Conservation (phyloP, 1,140 invertebrate genomes). For the Apis florea region DNA sequence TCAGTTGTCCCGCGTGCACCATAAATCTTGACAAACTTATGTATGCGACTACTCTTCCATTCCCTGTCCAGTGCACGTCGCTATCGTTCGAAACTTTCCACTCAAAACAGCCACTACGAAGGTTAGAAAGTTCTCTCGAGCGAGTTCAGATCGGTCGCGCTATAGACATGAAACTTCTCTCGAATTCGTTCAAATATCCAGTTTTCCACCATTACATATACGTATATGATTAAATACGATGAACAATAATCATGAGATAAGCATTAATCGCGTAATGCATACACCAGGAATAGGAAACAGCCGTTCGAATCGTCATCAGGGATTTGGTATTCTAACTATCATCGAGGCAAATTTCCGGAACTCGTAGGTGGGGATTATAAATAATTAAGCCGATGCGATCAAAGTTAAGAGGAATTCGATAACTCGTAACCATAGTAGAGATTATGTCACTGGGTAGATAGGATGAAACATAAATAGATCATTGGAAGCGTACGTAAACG, state of each 20-base stretch:
- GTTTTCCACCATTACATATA: not conserved
- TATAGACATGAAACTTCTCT: not conserved
- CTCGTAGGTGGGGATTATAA: not conserved
- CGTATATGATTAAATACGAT: not conserved
- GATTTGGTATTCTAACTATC: not conserved
- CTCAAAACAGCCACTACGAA: not conserved
- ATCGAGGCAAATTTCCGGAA: slow-evolving; percentile 2
- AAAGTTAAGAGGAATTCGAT: not conserved
- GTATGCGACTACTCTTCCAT: slow-evolving; percentile 47
- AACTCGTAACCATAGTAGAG: not conserved
- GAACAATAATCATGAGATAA: slow-evolving; percentile 55
- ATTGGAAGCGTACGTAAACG: not conserved
- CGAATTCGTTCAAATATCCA: not conserved
- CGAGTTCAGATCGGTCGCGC: too few species aligned
- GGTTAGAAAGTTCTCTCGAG: not conserved
- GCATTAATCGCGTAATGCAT: slow-evolving; percentile 38
- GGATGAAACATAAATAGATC: not conserved
- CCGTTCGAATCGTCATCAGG: slow-evolving; percentile 43
- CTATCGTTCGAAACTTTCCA: slow-evolving; percentile 27
- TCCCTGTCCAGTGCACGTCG: not conserved
- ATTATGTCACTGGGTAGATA: slow-evolving; percentile 1
- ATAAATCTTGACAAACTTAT: slow-evolving; percentile 58
- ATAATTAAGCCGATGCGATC: slow-evolving; percentile 11
- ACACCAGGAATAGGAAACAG: not conserved
- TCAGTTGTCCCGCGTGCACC: slow-evolving; percentile 16